Percentiles rank a stretch among this genome's conserved stretches.
These are phyloP conservation scores for Eucera pruinosa DNA, from an alignment of 2,888 invertebrate species.

Conservation along the genomic window DNA sequence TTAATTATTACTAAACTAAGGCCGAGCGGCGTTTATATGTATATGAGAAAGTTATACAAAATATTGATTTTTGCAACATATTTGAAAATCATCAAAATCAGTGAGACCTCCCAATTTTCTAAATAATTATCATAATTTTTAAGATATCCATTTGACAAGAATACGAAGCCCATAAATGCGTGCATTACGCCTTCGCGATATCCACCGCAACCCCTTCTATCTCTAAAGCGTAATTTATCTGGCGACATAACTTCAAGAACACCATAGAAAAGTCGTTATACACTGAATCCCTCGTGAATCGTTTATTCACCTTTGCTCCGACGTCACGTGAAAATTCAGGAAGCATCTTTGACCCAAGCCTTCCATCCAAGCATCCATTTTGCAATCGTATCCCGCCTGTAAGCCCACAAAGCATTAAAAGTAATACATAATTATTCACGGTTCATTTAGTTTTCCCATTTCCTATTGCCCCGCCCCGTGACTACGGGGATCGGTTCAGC, in stretches of 20 bases:
- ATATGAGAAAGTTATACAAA: too few species aligned
- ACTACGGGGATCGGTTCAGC: slow-evolving; percentile 55
- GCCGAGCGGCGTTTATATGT: too few species aligned
- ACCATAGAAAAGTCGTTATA: slow-evolving; percentile 49
- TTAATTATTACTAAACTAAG: too few species aligned
- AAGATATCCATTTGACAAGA: too few species aligned
- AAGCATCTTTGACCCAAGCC: slow-evolving; percentile 75
- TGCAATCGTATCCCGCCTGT: slow-evolving; percentile 25
- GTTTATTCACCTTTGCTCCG: slow-evolving; percentile 60
- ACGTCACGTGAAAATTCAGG: slow-evolving; percentile 67
- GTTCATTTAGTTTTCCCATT: slow-evolving; percentile 79
- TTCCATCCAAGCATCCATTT: too few species aligned
- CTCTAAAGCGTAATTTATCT: too few species aligned
- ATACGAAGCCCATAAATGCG: not conserved
- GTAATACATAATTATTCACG: slow-evolving; percentile 79
- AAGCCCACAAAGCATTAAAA: slow-evolving; percentile 72
- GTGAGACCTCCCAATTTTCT: too few species aligned
- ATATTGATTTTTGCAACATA: too few species aligned
- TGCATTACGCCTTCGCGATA: not conserved
- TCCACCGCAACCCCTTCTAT: not conserved
- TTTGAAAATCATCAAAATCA: too few species aligned
- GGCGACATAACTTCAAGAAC: not conserved
- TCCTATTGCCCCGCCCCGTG: slow-evolving; percentile 65
- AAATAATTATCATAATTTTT: too few species aligned
- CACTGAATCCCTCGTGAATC: slow-evolving; percentile 63